Evolutionary conservation across 1,140 invertebrate genomes (phyloP), one percentile per base, ranked within the genome.

Genomic region (Apis dorsata): DNA sequence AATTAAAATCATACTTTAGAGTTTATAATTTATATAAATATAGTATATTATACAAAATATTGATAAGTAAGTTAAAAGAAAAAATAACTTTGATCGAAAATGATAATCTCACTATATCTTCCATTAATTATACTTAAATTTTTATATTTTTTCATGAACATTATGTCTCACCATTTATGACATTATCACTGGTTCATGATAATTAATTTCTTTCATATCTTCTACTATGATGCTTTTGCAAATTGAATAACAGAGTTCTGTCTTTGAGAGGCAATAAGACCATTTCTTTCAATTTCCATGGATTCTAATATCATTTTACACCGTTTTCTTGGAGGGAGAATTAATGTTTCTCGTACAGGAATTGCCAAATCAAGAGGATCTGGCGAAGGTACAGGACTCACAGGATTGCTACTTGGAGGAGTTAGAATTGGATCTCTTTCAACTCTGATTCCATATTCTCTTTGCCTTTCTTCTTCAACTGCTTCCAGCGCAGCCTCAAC

Each of bases 191-290:
- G 65, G 21, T 80, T 53, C 21, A 15, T 59, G 28, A 44, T 44
- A 44, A 24, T 24, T 0, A 49, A 21, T 19, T n/a, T 73, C 17
- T 53, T 62, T 11, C 3, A 68, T 0, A n/a, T 17, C 9, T 51
- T 82, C 49, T 60, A 90, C 90, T 95, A 96, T 87, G 95, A 96
- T 19, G 97, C 96, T 84, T 96, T 95, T 13, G 97, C 97, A 90
- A 97, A 98, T 78, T 97, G 96, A 86, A 97, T 97, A 63, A 97
- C 97, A 0, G 97, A 97, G 85, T 95, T 97, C 88, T 97, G 96
- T 69, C 97, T 93, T 85, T 95, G 93, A 91, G 94, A 86, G 78
- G 94, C 90, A 75, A 94, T 85, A 84, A 93, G 85, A 83, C 92
- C 83, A 15, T 88, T 89, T 75, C 92, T 86, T 44, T 94, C 90